Evolutionary conservation across 2,888 invertebrate genomes (phyloP), one percentile per base, ranked within the genome.

Genomic region (Drosophila acutilabella): DNA sequence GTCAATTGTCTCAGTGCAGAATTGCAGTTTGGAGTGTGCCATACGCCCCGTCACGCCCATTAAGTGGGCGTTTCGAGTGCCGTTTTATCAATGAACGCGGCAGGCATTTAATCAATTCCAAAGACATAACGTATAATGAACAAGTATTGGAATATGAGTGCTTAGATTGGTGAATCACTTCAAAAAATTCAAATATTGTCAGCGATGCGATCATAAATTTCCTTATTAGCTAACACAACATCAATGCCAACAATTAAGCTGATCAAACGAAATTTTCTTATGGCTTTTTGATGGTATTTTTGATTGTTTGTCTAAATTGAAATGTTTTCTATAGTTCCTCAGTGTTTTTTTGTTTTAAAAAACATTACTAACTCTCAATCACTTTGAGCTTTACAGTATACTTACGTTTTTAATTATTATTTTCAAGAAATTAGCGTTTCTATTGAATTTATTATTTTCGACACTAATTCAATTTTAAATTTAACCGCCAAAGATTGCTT

Each of bases 1-100:
- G 68, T 16, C 87, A 85, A 69, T 70, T 83, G 84, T 81, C 16
- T 53, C 23, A 33, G 4, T 23, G 20, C 45, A 42, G 20, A 47
- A 54, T 52, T 53, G 60, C 38, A 52, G 44, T 47, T 41, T 60
- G 38, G 45, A 62, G 64, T 60, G 41, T 14, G 48, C 20, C 60
- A 51, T 81, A 70, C 51, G 8, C 30, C 8, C 30, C 2, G 30
- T 30, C 30, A 30, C 16, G 33, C 38, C 8, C 13, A 13, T 36
- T 56, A 69, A 85, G 70, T 71, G 73, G 57, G 45, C 59, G 57
- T 69, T 60, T 54, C 14, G 47, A 67, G 74, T 58, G 23, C 11
- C 42, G 41, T 53, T 71, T 76, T 48, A 59, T 78, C 75, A 58
- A 54, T 61, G 50, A 59, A 54, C 56, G 48, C 50, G 48, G 26